phyloP scores from a whole-genome alignment of 2,797 vertebrate genomes.

The Tragopan temminckii region DNA sequence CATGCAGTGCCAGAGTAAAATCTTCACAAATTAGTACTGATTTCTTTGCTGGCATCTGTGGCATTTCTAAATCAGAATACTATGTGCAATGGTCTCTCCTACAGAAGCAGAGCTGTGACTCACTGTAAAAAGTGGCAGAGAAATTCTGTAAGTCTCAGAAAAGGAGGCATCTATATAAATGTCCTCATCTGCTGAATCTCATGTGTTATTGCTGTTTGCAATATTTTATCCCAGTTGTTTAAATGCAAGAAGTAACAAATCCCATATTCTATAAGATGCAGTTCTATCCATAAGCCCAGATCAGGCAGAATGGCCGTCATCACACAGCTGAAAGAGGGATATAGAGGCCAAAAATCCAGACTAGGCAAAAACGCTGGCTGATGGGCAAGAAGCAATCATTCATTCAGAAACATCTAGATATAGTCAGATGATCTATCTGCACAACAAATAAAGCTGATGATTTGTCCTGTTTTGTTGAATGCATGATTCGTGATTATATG shows the following conservation, averaged over 20 bases:
- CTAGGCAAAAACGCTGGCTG: neutral
- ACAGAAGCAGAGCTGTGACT: slow-evolving; percentile 13
- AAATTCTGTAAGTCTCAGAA: slow-evolving; percentile 34
- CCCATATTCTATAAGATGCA: neutral
- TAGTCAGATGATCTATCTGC: slow-evolving; percentile 56
- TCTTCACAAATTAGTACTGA: slow-evolving; percentile 23
- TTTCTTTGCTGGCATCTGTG: slow-evolving; percentile 23
- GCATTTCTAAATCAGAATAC: slow-evolving; percentile 37
- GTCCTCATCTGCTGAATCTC: slow-evolving; percentile 17
- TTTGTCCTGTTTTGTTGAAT: slow-evolving; percentile 54
- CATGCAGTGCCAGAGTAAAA: slow-evolving; percentile 6
- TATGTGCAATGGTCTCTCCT: neutral
- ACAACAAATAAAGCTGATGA: slow-evolving; percentile 50
- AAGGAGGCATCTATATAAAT: neutral
- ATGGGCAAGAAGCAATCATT: slow-evolving; percentile 46
- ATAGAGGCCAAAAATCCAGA: neutral
- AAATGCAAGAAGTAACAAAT: neutral
- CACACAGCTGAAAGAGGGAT: neutral
- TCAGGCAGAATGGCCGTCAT: neutral
- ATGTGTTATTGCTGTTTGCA: neutral
- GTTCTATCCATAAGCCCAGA: neutral
- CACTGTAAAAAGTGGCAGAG: slow-evolving; percentile 15
- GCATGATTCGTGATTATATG: slow-evolving; percentile 40
- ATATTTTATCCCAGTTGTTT: neutral
- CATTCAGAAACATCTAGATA: slow-evolving; percentile 55